phyloP scores from a whole-genome alignment of 2,888 invertebrate species.

The Oeneis ivallda region DNA sequence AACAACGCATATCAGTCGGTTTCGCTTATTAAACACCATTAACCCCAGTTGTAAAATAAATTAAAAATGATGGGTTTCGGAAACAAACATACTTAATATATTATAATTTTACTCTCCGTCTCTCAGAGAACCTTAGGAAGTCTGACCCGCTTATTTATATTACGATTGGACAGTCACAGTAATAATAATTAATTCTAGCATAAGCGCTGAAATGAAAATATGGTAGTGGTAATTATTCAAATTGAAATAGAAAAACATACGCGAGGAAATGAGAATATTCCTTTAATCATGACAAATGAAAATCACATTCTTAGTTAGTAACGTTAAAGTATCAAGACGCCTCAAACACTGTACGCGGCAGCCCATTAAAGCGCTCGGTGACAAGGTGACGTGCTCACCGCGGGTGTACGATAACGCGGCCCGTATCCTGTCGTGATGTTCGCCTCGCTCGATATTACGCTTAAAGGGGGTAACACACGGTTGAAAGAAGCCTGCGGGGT shows the following conservation, averaged over 20 bases:
- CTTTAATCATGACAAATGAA: too few species aligned
- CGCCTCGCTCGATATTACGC: slow-evolving; percentile 61
- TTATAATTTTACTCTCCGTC: too few species aligned
- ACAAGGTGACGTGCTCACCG: slow-evolving; percentile 75
- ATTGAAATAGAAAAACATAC: too few species aligned
- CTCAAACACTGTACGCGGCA: slow-evolving; percentile 60
- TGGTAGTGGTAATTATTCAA: too few species aligned
- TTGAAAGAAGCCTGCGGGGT: slow-evolving; percentile 4
- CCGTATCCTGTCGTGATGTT: slow-evolving; percentile 68
- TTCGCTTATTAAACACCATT: background rate
- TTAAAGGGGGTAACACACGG: slow-evolving; percentile 13
- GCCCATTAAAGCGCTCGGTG: slow-evolving; percentile 78
- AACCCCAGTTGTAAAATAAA: background rate
- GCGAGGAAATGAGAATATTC: too few species aligned
- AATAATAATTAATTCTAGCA: too few species aligned
- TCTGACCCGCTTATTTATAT: too few species aligned
- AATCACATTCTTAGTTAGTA: background rate
- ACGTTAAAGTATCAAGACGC: slow-evolving; percentile 58
- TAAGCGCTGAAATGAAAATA: too few species aligned
- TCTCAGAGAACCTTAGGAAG: too few species aligned
- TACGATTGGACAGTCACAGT: too few species aligned
- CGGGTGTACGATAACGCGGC: slow-evolving; percentile 71
- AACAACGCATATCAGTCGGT: background rate
- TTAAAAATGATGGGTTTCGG: too few species aligned
- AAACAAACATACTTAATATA: too few species aligned